Percentiles rank a stretch among this genome's conserved stretches.
Conservation (phyloP, 2,113 vertebrate species). For the Halichoerus grypus region DNA sequence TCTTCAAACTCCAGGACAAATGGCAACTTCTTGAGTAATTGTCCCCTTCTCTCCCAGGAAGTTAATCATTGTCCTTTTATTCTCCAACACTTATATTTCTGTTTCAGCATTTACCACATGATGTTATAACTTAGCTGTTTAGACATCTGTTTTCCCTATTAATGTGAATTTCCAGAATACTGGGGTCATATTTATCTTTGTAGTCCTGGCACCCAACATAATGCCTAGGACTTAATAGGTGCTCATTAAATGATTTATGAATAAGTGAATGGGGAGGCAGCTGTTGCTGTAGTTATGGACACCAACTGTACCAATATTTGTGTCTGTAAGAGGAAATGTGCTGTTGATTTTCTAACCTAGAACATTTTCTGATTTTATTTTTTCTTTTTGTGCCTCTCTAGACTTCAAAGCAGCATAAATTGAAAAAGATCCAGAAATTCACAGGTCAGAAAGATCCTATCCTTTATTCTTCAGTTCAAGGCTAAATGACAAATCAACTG, state of each 20-base stretch:
- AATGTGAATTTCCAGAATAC: neutral
- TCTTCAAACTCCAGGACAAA: slow-evolving; percentile 7
- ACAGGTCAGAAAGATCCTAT: slow-evolving; percentile 65
- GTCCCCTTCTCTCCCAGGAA: neutral
- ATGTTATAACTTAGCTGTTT: neutral
- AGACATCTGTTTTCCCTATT: neutral
- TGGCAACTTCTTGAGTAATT: slow-evolving; percentile 14
- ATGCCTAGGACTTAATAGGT: neutral
- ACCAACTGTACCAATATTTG: neutral
- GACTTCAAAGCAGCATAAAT: slow-evolving; percentile 58
- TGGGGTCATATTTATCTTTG: slow-evolving; percentile 24
- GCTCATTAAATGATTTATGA: slow-evolving; percentile 12
- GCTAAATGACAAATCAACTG: neutral
- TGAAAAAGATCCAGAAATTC: slow-evolving; percentile 48
- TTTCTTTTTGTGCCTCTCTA: slow-evolving; percentile 66
- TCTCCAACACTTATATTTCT: neutral
- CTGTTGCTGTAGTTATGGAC: neutral
- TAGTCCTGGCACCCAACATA: neutral
- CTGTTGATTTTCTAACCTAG: slow-evolving; percentile 3
- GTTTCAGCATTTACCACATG: neutral
- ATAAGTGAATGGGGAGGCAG: slow-evolving; percentile 30
- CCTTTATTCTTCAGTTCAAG: neutral
- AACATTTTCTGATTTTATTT: slow-evolving; percentile 49
- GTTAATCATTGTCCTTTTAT: slow-evolving; percentile 8
- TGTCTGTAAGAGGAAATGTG: neutral